These are phyloP conservation scores for Myrmecobius fasciatus DNA, from an alignment of 2,113 vertebrate species.

Conservation along the genomic window DNA sequence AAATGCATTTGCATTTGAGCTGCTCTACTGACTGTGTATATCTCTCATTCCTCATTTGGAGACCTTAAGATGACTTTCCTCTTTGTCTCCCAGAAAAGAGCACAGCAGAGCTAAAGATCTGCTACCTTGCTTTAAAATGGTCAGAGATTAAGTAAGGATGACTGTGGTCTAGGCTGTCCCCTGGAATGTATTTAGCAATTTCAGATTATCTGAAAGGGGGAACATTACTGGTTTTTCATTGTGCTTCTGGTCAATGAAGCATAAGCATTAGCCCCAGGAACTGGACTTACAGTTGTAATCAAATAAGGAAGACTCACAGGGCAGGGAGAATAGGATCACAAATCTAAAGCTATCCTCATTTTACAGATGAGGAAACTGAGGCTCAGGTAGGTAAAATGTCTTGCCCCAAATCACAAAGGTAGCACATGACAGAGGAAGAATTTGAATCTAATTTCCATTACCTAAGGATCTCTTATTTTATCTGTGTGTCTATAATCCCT, in stretches of 20 bases:
- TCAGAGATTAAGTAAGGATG: neutral
- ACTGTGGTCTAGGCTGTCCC: neutral
- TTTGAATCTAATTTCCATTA: neutral
- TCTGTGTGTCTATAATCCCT: neutral
- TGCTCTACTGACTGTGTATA: neutral
- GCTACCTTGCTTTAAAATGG: constrained; percentile 19
- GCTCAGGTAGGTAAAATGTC: neutral
- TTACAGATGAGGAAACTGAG: neutral
- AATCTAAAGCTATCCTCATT: neutral
- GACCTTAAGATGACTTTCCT: neutral
- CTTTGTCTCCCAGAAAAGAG: neutral
- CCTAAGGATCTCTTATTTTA: neutral
- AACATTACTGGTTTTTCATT: neutral
- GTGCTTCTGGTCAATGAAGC: neutral
- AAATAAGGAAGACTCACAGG: neutral
- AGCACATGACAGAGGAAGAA: neutral
- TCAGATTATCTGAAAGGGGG: neutral
- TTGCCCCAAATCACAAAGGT: neutral
- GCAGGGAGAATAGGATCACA: neutral
- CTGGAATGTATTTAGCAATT: neutral
- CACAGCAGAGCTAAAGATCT: constrained; percentile 2
- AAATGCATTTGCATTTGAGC: constrained; percentile 42
- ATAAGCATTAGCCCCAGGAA: neutral
- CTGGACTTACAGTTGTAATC: neutral
- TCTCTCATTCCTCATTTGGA: constrained; percentile 14